Conservation (phyloP, 2,113 vertebrate species). For the Bubo blakistoni region DNA sequence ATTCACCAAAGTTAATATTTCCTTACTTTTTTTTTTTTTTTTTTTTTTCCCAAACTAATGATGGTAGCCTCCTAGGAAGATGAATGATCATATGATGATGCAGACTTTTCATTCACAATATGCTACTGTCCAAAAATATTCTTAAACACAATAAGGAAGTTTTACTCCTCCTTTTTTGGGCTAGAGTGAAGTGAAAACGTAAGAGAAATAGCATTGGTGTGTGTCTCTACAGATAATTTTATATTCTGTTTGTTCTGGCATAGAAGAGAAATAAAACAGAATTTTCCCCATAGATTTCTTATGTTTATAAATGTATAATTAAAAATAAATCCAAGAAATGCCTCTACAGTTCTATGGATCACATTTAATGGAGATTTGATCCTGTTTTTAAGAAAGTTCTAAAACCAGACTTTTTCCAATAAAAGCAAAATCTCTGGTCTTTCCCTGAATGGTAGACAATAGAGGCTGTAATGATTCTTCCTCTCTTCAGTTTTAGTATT, state of each 20-base stretch:
- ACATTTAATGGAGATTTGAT: background rate
- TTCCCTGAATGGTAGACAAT: background rate
- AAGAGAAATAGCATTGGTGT: background rate
- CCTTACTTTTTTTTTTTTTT: background rate
- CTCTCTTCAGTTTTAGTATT: slow-evolving; percentile 18
- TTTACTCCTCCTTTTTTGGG: background rate
- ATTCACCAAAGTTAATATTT: background rate
- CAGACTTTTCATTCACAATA: background rate
- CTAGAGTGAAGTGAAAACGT: background rate
- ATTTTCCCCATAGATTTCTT: background rate
- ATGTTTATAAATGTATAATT: background rate
- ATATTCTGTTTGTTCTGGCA: background rate
- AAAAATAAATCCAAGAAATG: background rate
- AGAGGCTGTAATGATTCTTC: slow-evolving; percentile 15
- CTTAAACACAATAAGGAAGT: background rate
- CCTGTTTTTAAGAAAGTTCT: background rate
- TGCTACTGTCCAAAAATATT: background rate
- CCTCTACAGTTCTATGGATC: background rate
- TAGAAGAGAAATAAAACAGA: background rate
- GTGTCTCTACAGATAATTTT: background rate
- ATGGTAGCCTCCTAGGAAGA: background rate
- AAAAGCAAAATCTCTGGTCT: background rate
- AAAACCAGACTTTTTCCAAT: background rate
- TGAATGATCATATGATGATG: background rate
- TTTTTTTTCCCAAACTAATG: background rate